Evolutionary conservation across 2,888 invertebrate genomes (phyloP).

Genomic region (Metalampra italica): DNA sequence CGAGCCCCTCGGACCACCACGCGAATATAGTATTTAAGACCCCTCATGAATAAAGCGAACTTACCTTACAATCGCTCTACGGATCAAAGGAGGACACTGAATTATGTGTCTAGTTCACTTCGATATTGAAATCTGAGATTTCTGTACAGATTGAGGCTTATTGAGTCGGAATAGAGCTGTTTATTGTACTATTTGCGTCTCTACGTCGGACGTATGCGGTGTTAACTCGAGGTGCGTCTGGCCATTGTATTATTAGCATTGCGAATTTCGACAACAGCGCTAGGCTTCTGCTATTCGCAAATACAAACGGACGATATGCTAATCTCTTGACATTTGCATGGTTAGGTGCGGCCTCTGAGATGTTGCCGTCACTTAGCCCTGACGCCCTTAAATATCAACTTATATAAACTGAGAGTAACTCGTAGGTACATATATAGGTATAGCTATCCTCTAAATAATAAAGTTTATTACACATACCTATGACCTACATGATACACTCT

Average conservation of each 20-base stretch:
- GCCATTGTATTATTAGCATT: conserved; percentile 70
- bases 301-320: conserved; percentile 62
- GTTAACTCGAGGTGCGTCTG: conserved; percentile 58
- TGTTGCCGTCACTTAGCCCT: conserved; percentile 14
- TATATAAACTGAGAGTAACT: no score
- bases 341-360: conserved; percentile 33
- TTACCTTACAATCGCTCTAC: conserved; percentile 38
- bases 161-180: conserved; percentile 34
- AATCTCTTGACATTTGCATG: conserved; percentile 53
- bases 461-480: not conserved
- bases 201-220: conserved; percentile 46
- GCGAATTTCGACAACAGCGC: conserved; percentile 65
- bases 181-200: conserved; percentile 27
- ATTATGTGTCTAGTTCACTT: conserved; percentile 49
- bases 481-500: conserved; percentile 16
- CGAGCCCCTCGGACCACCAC: conserved; percentile 39
- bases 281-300: conserved; percentile 57
- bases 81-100: conserved; percentile 42
- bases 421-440: no score
- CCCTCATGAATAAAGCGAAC: conserved; percentile 46
- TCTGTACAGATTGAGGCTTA: conserved; percentile 36
- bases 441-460: not conserved
- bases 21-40: conserved; percentile 50
- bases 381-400: conserved; percentile 6
- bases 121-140: conserved; percentile 28